A percentile compares a stretch with the other conserved stretches of the same genome.
Evolutionary conservation across 2,888 invertebrate genomes (phyloP).

Genomic region (Cryptops parisi): DNA sequence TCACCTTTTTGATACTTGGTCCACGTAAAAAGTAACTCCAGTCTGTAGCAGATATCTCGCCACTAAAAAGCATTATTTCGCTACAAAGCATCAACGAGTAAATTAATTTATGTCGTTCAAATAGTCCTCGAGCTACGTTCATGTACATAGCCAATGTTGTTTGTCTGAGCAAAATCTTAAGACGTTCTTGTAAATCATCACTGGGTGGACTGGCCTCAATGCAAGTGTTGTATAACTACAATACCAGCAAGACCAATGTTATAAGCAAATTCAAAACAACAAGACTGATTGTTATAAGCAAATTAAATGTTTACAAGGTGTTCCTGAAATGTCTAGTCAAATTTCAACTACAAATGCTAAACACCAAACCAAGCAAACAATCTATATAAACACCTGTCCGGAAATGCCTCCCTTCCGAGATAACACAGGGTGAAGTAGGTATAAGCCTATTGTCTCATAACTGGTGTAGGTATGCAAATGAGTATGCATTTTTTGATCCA

Average conservation of each 20-base stretch:
- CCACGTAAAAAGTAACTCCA: slow-evolving; percentile 71
- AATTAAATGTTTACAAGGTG: no score
- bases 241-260: slow-evolving; percentile 24
- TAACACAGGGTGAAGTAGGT: no score
- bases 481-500: no score
- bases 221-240: slow-evolving; percentile 33
- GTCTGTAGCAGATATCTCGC: slow-evolving; percentile 43
- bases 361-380: no score
- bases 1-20: slow-evolving; percentile 26
- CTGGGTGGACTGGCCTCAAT: background rate
- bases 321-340: no score
- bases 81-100: slow-evolving; percentile 53
- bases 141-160: background rate
- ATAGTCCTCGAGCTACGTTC: slow-evolving; percentile 27
- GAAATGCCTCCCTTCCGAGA: no score
- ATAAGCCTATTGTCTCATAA: no score
- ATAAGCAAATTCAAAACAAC: background rate
- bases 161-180: background rate
- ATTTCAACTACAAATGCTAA: no score
- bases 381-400: no score
- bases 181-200: background rate
- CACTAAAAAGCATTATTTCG: slow-evolving; percentile 53
- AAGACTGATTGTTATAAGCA: background rate
- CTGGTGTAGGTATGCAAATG: no score
- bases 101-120: slow-evolving; percentile 35